Evolutionary conservation across 2,113 vertebrate species (phyloP), one percentile per base, ranked within the genome.

Genomic region (Austrofundulus limnaeus): DNA sequence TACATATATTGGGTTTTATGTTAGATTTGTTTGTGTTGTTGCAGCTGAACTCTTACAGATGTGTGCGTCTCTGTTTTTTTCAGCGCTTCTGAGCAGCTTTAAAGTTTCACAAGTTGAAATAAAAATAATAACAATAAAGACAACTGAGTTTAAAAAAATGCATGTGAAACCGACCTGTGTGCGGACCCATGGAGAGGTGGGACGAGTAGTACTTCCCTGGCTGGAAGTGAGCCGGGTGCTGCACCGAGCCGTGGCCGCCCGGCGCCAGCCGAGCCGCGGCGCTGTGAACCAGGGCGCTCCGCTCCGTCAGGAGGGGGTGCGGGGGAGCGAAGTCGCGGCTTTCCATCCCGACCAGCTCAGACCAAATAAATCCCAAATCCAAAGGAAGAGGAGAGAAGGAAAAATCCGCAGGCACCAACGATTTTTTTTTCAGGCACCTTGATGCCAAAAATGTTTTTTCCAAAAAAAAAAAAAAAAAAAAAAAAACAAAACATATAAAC

Each of bases 261-360:
- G 92, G 87, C 80, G 94, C 91, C 86, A 94, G 92, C 71, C 94
- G 92, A 78, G 94, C 92, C 34, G 94, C 83, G 85, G 93, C 89
- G 88, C 94, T 92, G 88, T 95, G 95, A 77, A 94, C 94, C 89
- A 95, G 77, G 84, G 93, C 91, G 85, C 93, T 93, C 86, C 95
- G 94, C 88, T 97, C 95, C 50, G 95, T 88, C 84, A 96, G 90
- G 85, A 98, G 93, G 91, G 94, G 95, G 84, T 95, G 94, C 90
- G 95, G 95, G 78, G 95, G 93, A 54, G 94, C 95, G 81, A 96
- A 98, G 81, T 97, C 96, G 84, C 95, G 94, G 91, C 95, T 95
- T 91, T 98, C 96, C 96, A 98, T 97, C 83, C 77, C 81, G 81
- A 67, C 48, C 72, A 85, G 80, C 9, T 34, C 31, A 10, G 85